phyloP scores from a whole-genome alignment of 2,113 vertebrate genomes.

The Nothobranchius kuhntae region DNA sequence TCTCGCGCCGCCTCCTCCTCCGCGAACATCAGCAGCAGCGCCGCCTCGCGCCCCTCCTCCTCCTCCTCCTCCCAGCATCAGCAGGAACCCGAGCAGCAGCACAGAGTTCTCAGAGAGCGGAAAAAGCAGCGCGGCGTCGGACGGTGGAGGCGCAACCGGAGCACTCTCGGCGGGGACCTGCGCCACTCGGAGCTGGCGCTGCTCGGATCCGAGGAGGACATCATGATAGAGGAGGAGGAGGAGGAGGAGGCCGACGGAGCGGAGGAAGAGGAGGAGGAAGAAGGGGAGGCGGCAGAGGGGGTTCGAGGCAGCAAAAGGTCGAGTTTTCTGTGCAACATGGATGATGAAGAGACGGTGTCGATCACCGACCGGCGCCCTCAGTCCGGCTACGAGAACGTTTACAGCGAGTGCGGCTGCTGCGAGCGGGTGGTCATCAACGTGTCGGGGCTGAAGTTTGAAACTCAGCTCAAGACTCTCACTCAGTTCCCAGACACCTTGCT shows the following conservation, averaged over 20 bases:
- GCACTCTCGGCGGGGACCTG: constrained; percentile 81
- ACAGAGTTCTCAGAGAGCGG: constrained; percentile 74
- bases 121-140: constrained; percentile 79
- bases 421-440: constrained; percentile 98
- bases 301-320: constrained; percentile 74
- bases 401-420: constrained; percentile 91
- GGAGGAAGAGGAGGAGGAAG: constrained; percentile 83
- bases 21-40: constrained; percentile 75
- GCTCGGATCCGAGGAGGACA: constrained; percentile 93
- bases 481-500: constrained; percentile 95
- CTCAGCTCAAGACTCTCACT: constrained; percentile 93
- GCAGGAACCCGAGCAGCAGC: constrained; percentile 74
- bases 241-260: constrained; percentile 87
- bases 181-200: constrained; percentile 93
- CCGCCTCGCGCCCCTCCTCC: constrained; percentile 77
- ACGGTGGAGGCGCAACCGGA: constrained; percentile 77
- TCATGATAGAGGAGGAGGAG: constrained; percentile 88
- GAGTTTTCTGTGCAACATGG: constrained; percentile 84
- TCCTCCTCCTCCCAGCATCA: constrained; percentile 71
- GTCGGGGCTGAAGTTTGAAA: constrained; percentile 95
- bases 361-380: constrained; percentile 85
- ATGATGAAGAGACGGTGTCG: constrained; percentile 86
- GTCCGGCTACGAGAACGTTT: constrained; percentile 87
- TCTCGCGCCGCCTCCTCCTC: constrained; percentile 83
- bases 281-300: constrained; percentile 83